phyloP scores from a whole-genome alignment of 2,888 invertebrate genomes.

The Mesorhabditis spiculigera region DNA sequence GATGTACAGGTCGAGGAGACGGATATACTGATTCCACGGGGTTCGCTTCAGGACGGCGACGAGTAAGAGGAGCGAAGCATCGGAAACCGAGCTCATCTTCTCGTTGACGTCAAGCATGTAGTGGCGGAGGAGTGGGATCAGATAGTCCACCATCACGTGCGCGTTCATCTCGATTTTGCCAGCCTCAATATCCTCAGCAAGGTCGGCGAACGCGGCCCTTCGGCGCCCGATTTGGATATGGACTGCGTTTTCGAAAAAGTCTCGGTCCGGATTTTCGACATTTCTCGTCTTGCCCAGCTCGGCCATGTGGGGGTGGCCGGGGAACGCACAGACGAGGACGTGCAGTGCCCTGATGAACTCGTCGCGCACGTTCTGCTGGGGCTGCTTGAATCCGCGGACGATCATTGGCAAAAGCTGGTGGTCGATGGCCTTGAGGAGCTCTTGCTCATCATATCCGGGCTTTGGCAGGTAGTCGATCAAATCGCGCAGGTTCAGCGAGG shows the following conservation, averaged over 20 bases:
- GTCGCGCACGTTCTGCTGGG: slow-evolving; percentile 68
- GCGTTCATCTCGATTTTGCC: not conserved
- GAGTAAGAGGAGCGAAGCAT: slow-evolving; percentile 68
- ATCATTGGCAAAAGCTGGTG: slow-evolving; percentile 21
- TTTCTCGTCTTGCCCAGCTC: slow-evolving; percentile 36
- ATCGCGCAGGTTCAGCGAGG: slow-evolving; percentile 2
- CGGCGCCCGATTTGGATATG: slow-evolving; percentile 65
- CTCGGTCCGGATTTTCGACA: slow-evolving; percentile 64
- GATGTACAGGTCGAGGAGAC: slow-evolving; percentile 77
- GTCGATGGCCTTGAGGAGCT: slow-evolving; percentile 10
- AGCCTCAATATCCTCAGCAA: not conserved
- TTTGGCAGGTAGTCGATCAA: not conserved
- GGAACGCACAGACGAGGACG: slow-evolving; percentile 64
- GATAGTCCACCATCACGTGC: not conserved
- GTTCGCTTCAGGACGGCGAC: slow-evolving; percentile 27
- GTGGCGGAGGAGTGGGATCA: not conserved
- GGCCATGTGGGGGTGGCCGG: slow-evolving; percentile 57
- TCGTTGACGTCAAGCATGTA: not conserved
- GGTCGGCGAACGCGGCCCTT: not conserved
- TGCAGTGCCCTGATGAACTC: slow-evolving; percentile 79
- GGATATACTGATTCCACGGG: slow-evolving; percentile 65
- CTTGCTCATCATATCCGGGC: slow-evolving; percentile 13
- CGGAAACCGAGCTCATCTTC: slow-evolving; percentile 61
- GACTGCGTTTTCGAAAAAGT: slow-evolving; percentile 88
- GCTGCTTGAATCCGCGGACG: slow-evolving; percentile 13